Conservation (phyloP, 2,113 vertebrate genomes). For the Leucoraja erinaceus region DNA sequence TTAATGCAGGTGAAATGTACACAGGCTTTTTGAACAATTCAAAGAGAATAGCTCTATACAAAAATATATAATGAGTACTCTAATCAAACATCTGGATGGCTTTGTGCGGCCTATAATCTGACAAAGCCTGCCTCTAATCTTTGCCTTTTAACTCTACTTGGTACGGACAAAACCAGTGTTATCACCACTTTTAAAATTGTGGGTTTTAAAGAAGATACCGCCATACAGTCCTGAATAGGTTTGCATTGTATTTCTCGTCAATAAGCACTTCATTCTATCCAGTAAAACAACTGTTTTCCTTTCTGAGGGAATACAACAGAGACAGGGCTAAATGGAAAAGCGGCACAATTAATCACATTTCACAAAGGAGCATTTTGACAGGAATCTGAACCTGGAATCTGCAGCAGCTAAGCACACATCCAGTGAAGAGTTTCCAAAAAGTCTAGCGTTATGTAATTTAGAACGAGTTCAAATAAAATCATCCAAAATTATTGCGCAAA, state of each 20-base stretch:
- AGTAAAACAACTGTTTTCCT: conserved; percentile 18
- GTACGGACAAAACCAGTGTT: not conserved
- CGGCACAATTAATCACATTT: not conserved
- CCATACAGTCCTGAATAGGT: not conserved
- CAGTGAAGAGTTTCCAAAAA: not conserved
- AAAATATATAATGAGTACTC: conserved; percentile 7
- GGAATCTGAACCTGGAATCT: not conserved
- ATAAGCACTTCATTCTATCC: not conserved
- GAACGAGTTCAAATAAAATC: not conserved
- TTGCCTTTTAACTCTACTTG: not conserved
- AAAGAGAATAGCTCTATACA: not conserved
- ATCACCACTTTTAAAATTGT: conserved; percentile 16
- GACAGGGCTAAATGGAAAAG: not conserved
- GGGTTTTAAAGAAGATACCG: not conserved
- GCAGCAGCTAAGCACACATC: not conserved
- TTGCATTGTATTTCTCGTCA: conserved; percentile 13
- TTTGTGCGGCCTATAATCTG: conserved; percentile 5
- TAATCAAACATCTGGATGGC: conserved; percentile 25
- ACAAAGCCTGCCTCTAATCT: not conserved
- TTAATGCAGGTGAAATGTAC: not conserved
- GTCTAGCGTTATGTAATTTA: not conserved
- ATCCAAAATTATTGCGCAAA: not conserved
- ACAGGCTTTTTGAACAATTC: not conserved
- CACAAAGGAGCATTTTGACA: conserved; percentile 3
- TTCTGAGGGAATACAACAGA: not conserved